These are phyloP conservation scores for Poeciliopsis presidionis DNA, from an alignment of 2,797 vertebrate species.

Conservation along the genomic window DNA sequence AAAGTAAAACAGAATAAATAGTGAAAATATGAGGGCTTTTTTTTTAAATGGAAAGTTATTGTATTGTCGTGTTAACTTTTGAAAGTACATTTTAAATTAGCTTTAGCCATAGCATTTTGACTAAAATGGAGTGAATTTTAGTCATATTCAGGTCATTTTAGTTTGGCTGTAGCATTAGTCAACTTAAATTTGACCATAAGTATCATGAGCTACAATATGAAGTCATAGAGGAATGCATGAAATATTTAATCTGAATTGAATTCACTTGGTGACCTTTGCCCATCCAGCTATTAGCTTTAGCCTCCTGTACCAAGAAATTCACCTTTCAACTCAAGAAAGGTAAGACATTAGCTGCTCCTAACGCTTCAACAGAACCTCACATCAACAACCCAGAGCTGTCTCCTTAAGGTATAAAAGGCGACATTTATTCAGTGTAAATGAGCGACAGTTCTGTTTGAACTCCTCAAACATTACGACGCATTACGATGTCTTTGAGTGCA, in stretches of 20 bases:
- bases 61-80: no score
- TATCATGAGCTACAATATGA: no score
- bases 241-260: no score
- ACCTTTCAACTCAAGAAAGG: not conserved
- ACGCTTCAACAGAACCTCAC: not conserved
- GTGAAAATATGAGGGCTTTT: not conserved
- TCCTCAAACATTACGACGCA: not conserved
- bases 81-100: no score
- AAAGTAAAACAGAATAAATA: not conserved
- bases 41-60: no score
- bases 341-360: not conserved
- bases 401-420: slow-evolving; percentile 4
- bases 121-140: no score
- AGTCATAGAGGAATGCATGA: no score
- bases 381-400: not conserved
- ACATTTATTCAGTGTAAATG: not conserved
- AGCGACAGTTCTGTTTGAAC: not conserved
- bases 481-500: not conserved
- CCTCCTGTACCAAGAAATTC: not conserved
- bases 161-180: no score
- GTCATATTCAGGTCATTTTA: no score
- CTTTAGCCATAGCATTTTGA: no score
- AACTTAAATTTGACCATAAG: no score
- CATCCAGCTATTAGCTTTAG: not conserved
- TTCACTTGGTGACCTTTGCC: no score